phyloP scores from a whole-genome alignment of 2,888 invertebrate genomes.

The Drosophila antonietae region DNA sequence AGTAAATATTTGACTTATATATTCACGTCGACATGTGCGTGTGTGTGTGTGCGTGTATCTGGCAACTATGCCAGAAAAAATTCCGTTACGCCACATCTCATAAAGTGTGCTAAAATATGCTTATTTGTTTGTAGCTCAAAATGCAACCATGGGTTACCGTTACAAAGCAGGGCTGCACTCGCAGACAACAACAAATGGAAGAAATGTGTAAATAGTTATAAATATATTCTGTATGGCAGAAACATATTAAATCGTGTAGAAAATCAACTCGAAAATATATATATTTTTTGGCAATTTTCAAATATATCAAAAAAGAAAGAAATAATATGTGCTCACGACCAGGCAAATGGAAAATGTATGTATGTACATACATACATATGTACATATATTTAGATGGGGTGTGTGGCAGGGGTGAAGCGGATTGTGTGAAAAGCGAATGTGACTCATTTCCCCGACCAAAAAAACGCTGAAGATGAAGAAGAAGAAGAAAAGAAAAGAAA shows the following conservation, averaged over 20 bases:
- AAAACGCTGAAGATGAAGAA: background rate
- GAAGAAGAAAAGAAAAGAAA: background rate
- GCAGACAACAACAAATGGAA: conserved; percentile 6
- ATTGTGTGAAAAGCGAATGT: conserved; percentile 16
- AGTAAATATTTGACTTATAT: conserved; percentile 66
- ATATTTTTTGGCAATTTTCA: conserved; percentile 25
- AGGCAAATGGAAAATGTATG: conserved; percentile 47
- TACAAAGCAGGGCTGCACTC: conserved; percentile 29
- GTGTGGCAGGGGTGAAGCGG: background rate
- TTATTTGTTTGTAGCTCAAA: conserved; percentile 8
- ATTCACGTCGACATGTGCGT: conserved; percentile 25
- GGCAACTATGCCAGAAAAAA: conserved; percentile 46
- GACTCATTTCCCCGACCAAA: conserved; percentile 39
- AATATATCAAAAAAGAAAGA: conserved; percentile 26
- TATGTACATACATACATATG: background rate
- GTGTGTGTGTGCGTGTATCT: conserved; percentile 20
- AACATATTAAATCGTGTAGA: conserved; percentile 9
- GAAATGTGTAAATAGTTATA: background rate
- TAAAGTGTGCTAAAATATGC: conserved; percentile 41
- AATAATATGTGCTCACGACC: conserved; percentile 22
- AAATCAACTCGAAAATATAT: conserved; percentile 14
- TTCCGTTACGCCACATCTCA: conserved; percentile 62
- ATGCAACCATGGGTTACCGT: conserved; percentile 47
- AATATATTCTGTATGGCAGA: conserved; percentile 10
- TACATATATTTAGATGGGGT: background rate